Base-by-base conservation (phyloP, 2,113 vertebrate genomes). In the Tor tambroides region DNA sequence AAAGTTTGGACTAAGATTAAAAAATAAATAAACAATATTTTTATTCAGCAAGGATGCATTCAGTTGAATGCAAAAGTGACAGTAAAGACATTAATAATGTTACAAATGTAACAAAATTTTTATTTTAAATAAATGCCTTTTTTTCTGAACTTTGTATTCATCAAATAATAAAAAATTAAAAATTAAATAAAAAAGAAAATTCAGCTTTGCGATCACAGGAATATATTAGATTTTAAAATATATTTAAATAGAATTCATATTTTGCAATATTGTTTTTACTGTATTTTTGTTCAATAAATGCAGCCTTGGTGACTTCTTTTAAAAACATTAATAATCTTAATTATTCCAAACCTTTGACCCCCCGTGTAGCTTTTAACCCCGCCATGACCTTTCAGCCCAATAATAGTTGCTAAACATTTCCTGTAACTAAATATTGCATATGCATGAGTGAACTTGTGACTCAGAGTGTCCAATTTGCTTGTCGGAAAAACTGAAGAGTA, bases 391-490 rank as follows among this genome's bases (percentile, higher is more conserved):
- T n/a, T 41, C 54, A 41, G 21, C 23, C 3, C 30, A 59, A 46
- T 89, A 26, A 79, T 41, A 85, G 11, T 56, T 78, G 77, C 65
- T 59, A 77, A 89, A 87, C 69, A 87, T 88, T 90, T 89, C 80
- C 80, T 41, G 75, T 17, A 80, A 86, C 26, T 32, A 63, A 84
- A 56, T 75, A 28, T 83, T 89, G 46, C 87, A 87, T 86, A 82
- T 88, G 85, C 65, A 88, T 88, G 80, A 88, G 38, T 41, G 79
- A 84, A 86, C 32, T 83, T 56, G 32, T 82, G 63, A 86, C 71
- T 76, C 71, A 79, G 19, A 56, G 51, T 56, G 72, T 35, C 30
- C 82, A 80, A 87, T 71, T 79, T 59, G 65, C 63, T 80, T 30
- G 65, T 83, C 87, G 72, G 28, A 71, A 87, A 83, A 28, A 43